Evolutionary conservation across 2,888 invertebrate species (phyloP), one percentile per base, ranked within the genome.

Genomic region (Zonitis immaculata): DNA sequence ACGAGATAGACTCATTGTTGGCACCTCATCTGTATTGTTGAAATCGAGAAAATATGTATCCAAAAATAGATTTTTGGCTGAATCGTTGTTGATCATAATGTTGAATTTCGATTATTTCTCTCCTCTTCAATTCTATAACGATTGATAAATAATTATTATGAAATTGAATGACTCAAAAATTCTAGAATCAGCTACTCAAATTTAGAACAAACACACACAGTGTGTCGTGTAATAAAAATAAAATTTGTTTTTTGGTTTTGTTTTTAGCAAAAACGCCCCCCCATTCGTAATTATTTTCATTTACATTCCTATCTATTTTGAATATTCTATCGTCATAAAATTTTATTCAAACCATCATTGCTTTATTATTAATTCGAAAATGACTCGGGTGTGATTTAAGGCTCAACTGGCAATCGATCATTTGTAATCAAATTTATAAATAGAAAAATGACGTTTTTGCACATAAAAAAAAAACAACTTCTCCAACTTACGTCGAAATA

Each of bases 401-500:
- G n/a, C n/a, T n/a, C 32, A 7, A 7, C 6, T 14, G 14, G 14
- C 7, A 32, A 32, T 27, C 8, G n/a, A n/a, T 27, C 6, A 27
- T 35, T 35, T 35, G 35, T 18, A 35, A 35, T 35, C 35, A 18
- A 35, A 35, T 35, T 18, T 35, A 35, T 35, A 16, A 35, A 35
- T 35, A 35, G 18, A 8, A 9, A 11, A 0, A 18, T 16, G n/a
- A n/a, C n/a, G n/a, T n/a, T n/a, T n/a, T n/a, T n/a, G n/a, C n/a
- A n/a, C n/a, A n/a, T n/a, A n/a, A n/a, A n/a, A n/a, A n/a, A n/a
- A 32, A 7, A 14, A 32, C 12, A 12, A 32, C 6, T 14, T 14
- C 14, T 2, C 1, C 6, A 16, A 73, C 80, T 80, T 74, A 92
- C 93, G 82, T 91, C 88, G 73, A 92, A 93, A 76, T 87, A 92